Evolutionary conservation across 2,888 invertebrate genomes (phyloP).

Genomic region (Machimus atricapillus): DNA sequence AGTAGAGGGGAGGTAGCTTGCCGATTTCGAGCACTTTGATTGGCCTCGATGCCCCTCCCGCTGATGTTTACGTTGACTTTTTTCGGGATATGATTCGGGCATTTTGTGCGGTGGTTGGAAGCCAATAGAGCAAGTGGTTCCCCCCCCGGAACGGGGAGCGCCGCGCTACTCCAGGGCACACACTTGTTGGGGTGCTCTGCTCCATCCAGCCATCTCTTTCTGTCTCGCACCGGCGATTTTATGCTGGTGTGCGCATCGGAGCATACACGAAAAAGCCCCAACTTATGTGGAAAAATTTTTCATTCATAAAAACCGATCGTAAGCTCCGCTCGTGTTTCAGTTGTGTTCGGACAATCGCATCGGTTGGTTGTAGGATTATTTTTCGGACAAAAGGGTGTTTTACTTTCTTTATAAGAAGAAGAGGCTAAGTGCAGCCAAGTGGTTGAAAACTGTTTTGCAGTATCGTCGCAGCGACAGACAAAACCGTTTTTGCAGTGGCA

Average conservation of each 20-base stretch:
- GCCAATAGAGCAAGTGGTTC: conserved; percentile 16
- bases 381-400: conserved; percentile 14
- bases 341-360: conserved; percentile 63
- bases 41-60: conserved; percentile 30
- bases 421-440: background rate
- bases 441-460: background rate
- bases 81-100: conserved; percentile 10
- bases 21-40: conserved; percentile 44
- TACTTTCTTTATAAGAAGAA: background rate
- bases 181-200: background rate
- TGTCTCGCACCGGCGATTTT: background rate
- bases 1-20: background rate
- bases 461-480: background rate
- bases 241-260: conserved; percentile 25
- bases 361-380: conserved; percentile 55
- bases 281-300: conserved; percentile 55
- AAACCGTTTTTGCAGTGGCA: background rate
- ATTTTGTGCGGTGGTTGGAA: conserved; percentile 5
- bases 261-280: conserved; percentile 43
- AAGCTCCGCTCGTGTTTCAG: conserved; percentile 63
- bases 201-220: background rate
- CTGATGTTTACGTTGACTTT: conserved; percentile 4
- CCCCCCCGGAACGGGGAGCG: background rate
- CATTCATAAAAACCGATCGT: conserved; percentile 64
- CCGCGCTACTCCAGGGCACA: background rate